Conservation (phyloP, 2,888 invertebrate genomes). For the Diaperis boleti region DNA sequence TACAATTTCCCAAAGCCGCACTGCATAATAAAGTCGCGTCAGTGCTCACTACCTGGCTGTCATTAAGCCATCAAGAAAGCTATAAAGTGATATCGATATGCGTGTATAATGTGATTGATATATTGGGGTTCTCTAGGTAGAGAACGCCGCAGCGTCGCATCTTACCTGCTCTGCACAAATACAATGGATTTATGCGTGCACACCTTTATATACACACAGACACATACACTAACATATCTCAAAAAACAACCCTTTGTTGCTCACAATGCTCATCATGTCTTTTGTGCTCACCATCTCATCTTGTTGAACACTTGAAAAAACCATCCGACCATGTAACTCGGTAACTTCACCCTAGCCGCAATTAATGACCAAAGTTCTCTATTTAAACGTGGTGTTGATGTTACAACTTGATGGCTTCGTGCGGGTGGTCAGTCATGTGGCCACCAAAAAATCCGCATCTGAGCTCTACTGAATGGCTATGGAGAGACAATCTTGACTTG, state of each 20-base stretch:
- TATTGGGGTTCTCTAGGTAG: constrained; percentile 61
- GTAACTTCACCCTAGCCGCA: constrained; percentile 31
- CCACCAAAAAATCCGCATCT: no score
- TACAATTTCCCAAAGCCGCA: constrained; percentile 1
- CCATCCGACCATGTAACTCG: constrained; percentile 35
- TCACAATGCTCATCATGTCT: constrained; percentile 52
- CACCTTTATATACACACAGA: constrained; percentile 55
- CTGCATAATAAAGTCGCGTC: constrained; percentile 6
- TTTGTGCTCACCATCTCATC: constrained; percentile 54
- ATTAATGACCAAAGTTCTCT: constrained; percentile 21
- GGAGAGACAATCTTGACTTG: no score
- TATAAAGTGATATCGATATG: constrained; percentile 61
- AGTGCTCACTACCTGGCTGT: constrained; percentile 43
- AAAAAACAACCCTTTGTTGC: constrained; percentile 59
- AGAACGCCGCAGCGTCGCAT: constrained; percentile 53
- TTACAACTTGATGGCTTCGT: no score
- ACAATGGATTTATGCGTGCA: constrained; percentile 61
- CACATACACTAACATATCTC: constrained; percentile 56
- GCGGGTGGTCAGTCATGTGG: no score
- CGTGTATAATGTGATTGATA: constrained; percentile 65
- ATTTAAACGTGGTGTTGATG: no score
- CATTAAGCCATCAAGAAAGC: constrained; percentile 58
- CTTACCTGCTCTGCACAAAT: constrained; percentile 62
- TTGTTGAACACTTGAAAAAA: constrained; percentile 52
- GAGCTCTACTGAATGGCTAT: no score